Base-by-base conservation (phyloP, 1,140 invertebrate genomes). In the Drosophila serrata region DNA sequence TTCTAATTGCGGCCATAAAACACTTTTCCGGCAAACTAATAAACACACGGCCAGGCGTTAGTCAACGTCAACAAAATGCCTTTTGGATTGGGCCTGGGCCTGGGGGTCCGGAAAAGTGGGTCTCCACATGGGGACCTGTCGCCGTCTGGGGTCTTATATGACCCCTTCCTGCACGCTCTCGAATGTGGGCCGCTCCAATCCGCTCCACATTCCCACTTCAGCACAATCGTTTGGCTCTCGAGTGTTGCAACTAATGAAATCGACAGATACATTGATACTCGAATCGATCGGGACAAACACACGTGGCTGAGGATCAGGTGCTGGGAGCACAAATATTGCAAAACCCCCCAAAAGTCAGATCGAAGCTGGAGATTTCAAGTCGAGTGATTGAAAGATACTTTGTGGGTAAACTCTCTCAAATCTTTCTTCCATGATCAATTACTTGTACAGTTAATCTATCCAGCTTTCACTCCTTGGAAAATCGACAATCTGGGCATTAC, bases 21-120 rank as follows among this genome's bases (percentile, higher is more conserved):
- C 84, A 88, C 76, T 88, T 82, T 86, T 88, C 84, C 80, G 82
- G 76, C 82, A 88, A 87, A 88, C 82, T 88, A 76, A 87, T 87
- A 87, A 87, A 87, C 46, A 49, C 65, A 29, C 49, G 56, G 49
- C 61, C 75, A 60, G 58, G 55, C 58, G 79, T 65, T 79, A 87
- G 84, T 80, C 84, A 87, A 82, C 79, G 65, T 51, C 46, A 56
- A 60, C 76, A 61, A 40, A 60, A 48, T 49, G 31, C 45, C 53
- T 33, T 55, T 48, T 48, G 63, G 24, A 55, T 46, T 49, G 73
- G 57, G 31, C 58, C 39, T 24, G 46, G 40, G 53, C 40, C 17
- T 29, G 55, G 22, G 55, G 48, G 49, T 13, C 31, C 35, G 17
- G 60, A 37, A 63, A 63, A 60, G 24, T 64, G 62, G 63, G 40